A percentile compares a stretch with the other conserved stretches of the same genome.
These are phyloP conservation scores for Urocyon cinereoargenteus DNA, from an alignment of 2,797 vertebrate species.

Conservation along the genomic window DNA sequence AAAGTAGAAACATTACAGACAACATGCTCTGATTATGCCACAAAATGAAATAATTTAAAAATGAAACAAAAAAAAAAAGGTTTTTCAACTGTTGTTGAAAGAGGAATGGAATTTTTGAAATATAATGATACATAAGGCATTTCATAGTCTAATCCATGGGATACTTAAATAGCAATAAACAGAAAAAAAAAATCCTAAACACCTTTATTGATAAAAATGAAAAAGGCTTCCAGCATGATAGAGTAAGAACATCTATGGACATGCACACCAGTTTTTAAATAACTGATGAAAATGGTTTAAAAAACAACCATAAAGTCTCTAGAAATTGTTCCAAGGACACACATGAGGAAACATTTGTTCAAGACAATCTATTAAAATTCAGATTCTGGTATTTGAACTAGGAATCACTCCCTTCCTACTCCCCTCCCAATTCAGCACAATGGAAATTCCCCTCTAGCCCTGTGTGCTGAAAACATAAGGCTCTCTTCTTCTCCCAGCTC, in stretches of 20 bases:
- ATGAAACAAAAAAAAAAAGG: neutral
- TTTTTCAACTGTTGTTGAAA: slow-evolving; percentile 10
- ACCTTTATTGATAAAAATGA: neutral
- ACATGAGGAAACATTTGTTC: slow-evolving; percentile 11
- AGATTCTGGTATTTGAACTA: neutral
- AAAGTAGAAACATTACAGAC: slow-evolving; percentile 7
- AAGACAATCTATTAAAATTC: slow-evolving; percentile 32
- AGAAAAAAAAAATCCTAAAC: neutral
- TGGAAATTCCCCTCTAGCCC: neutral
- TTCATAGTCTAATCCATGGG: neutral
- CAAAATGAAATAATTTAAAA: slow-evolving; percentile 10
- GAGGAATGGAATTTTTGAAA: neutral
- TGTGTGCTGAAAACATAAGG: neutral
- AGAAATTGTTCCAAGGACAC: neutral
- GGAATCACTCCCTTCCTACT: neutral
- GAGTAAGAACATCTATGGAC: neutral
- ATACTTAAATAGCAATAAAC: neutral
- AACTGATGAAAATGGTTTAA: neutral
- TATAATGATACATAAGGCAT: neutral
- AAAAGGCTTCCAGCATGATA: neutral
- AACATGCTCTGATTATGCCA: neutral
- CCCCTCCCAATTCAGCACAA: neutral
- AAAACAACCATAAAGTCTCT: slow-evolving; percentile 1
- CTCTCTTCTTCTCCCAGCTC: neutral
- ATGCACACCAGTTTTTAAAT: neutral